phyloP scores from a whole-genome alignment of 2,888 invertebrate genomes.

The Idaea dimidiata region DNA sequence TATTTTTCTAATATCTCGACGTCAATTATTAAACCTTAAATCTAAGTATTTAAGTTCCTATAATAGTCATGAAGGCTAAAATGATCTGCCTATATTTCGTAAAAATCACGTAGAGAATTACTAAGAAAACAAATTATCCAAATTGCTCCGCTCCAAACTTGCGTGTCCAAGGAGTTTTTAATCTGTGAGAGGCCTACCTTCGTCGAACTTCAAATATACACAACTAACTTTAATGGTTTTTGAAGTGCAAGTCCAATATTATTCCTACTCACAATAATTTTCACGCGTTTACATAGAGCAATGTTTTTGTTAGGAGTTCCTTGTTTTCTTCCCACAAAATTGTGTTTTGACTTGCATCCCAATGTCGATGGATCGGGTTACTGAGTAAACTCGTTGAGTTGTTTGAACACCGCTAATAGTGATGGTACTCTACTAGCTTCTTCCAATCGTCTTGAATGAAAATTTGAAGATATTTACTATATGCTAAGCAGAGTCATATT shows the following conservation, averaged over 20 bases:
- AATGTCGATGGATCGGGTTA: conserved; percentile 38
- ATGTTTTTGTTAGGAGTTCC: conserved; percentile 62
- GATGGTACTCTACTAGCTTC: conserved; percentile 2
- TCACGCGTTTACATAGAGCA: conserved; percentile 64
- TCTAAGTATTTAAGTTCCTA: background rate
- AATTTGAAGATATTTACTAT: background rate
- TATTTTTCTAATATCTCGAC: background rate
- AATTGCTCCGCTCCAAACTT: background rate
- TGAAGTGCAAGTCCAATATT: conserved; percentile 73
- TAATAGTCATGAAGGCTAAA: background rate
- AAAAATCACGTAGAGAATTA: background rate
- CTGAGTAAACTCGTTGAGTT: conserved; percentile 27
- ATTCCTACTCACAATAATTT: conserved; percentile 73
- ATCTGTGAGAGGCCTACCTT: conserved; percentile 45
- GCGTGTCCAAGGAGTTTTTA: conserved; percentile 29
- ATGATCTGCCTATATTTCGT: background rate
- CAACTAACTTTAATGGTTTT: conserved; percentile 73
- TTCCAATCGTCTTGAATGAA: conserved; percentile 11
- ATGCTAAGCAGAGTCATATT: background rate
- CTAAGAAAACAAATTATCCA: background rate
- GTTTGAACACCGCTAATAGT: conserved; percentile 5
- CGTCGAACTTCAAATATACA: conserved; percentile 55
- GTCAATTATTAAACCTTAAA: background rate
- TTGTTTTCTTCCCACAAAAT: conserved; percentile 52
- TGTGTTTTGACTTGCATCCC: conserved; percentile 42